Evolutionary conservation across 1,140 invertebrate species (phyloP), one percentile per base, ranked within the genome.

Genomic region (Rhysida immarginata): DNA sequence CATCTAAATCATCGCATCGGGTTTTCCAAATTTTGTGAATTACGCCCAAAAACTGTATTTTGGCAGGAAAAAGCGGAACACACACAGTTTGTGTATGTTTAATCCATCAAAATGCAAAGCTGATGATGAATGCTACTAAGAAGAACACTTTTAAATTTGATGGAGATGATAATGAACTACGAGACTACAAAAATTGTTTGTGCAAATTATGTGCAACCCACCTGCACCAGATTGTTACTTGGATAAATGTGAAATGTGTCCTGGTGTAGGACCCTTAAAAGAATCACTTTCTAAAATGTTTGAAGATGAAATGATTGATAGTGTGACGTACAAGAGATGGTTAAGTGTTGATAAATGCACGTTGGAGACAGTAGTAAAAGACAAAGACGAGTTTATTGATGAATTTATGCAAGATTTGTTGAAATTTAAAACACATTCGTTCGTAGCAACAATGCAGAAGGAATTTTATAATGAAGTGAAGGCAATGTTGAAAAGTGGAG

Each of bases 281-380:
- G 57, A 57, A 13, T 43, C 18, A 13, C 43, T 58, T 35, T 11
- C 2, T 16, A 41, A 53, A 3, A 18, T 54, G 25, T 53, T 64
- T 41, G 57, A 58, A 20, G 56, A 63, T 18, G 55, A 57, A 58
- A n/a, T 54, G 2, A 54, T 64, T 52, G 63, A 66, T 14, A 55
- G 45, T 23, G 56, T 65, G 11, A 59, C 29, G 20, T 66, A 63
- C 44, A 56, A 65, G 56, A 59, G 61, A 26, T 65, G 63, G 63
- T 23, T 62, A 20, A 29, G 56, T 27, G 60, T 53, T 29, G 58
- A 66, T 48, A 58, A 64, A 26, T 61, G 58, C 18, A 57, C 55
- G 16, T 48, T 65, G 8, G 52, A 63, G 55, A 66, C 60, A 24
- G 29, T 60, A 21, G 35, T 50, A 2, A 58, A 60, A 35, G 29